phyloP scores from a whole-genome alignment of 2,113 vertebrate species.

The Hippocampus zosterae region DNA sequence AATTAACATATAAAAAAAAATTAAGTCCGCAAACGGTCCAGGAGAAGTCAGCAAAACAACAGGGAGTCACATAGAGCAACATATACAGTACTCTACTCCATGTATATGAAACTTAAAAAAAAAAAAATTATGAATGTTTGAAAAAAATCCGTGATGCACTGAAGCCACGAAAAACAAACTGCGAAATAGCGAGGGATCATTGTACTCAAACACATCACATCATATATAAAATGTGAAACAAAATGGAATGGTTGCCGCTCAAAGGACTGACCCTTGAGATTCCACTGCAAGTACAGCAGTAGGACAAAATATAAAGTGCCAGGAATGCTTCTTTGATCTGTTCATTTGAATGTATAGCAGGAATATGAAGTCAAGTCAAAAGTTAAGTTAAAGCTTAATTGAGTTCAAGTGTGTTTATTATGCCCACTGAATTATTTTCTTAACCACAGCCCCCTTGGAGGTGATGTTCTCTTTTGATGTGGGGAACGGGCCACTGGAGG shows the following conservation, averaged over 20 bases:
- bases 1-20: no score
- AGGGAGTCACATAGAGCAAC: no score
- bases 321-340: conserved; percentile 3
- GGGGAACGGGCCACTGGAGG: conserved; percentile 87
- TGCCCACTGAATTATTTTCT: not conserved
- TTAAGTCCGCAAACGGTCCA: no score
- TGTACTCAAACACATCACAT: no score
- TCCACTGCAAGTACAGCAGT: not conserved
- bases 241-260: not conserved
- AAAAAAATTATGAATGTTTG: no score
- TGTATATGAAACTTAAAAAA: no score
- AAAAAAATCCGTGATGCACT: no score
- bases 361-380: not conserved
- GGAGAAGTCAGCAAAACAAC: no score
- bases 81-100: no score
- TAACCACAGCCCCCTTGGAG: conserved; percentile 76
- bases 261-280: not conserved
- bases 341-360: not conserved
- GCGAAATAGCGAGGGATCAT: no score
- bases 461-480: conserved; percentile 93
- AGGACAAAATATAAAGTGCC: not conserved
- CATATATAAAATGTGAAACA: not conserved
- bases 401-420: not conserved
- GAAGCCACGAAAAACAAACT: no score
- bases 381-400: not conserved